Evolutionary conservation across 2,888 invertebrate species (phyloP).

Genomic region (Eupithecia centaureata): DNA sequence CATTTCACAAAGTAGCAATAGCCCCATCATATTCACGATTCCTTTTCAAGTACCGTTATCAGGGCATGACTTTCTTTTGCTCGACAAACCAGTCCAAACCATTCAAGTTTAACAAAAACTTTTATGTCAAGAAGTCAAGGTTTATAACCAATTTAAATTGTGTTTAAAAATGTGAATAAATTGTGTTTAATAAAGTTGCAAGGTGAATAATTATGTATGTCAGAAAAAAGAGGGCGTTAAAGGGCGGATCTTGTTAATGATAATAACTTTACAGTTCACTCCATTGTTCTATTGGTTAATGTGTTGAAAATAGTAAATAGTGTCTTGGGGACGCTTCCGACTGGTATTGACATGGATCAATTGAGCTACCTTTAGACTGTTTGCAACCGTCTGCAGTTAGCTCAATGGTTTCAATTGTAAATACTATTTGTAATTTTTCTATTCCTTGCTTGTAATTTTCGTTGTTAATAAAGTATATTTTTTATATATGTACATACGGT

Average conservation of each 20-base stretch:
- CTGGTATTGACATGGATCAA: too few species aligned
- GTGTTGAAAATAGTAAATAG: too few species aligned
- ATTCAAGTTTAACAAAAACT: slow-evolving; percentile 32
- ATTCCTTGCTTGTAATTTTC: too few species aligned
- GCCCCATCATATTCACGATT: slow-evolving; percentile 38
- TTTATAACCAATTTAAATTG: slow-evolving; percentile 33
- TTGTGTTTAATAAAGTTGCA: slow-evolving; percentile 23
- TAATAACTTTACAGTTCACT: neutral
- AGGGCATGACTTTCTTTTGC: slow-evolving; percentile 31
- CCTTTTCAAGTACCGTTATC: slow-evolving; percentile 37
- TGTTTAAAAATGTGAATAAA: slow-evolving; percentile 26
- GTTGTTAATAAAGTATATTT: too few species aligned
- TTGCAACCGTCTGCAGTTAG: too few species aligned
- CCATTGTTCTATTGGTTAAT: neutral
- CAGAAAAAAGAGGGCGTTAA: slow-evolving; percentile 32
- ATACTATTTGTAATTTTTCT: too few species aligned
- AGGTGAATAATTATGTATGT: slow-evolving; percentile 22
- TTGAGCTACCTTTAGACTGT: too few species aligned
- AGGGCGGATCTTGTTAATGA: slow-evolving; percentile 35
- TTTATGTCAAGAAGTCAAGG: slow-evolving; percentile 36
- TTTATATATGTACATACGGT: slow-evolving; percentile 18
- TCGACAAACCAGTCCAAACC: slow-evolving; percentile 28
- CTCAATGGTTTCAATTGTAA: too few species aligned
- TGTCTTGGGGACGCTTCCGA: too few species aligned
- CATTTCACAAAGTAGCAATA: slow-evolving; percentile 37